Evolutionary conservation across 1,140 invertebrate genomes (phyloP).

Genomic region (Teleogryllus occipitalis): DNA sequence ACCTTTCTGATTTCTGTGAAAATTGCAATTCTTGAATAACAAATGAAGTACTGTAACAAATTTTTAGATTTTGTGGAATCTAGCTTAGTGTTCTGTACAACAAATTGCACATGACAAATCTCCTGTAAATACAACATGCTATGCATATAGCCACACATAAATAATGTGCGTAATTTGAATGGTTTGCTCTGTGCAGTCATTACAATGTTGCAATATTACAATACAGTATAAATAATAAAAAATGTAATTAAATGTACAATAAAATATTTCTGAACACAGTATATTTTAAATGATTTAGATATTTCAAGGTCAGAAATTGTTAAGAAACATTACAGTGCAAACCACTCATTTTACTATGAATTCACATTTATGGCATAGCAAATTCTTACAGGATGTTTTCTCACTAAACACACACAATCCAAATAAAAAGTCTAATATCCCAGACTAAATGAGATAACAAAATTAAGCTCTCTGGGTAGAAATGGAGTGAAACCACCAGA

Average conservation of each 20-base stretch:
- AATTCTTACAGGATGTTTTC: not conserved
- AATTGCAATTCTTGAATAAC: not conserved
- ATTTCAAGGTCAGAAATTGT: too few relatives aligned
- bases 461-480: too few relatives aligned
- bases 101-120: not conserved
- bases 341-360: not conserved
- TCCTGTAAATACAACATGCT: constrained; percentile 1
- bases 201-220: not conserved
- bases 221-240: not conserved
- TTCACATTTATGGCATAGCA: not conserved
- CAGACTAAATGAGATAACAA: too few relatives aligned
- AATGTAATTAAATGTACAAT: not conserved
- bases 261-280: too few relatives aligned
- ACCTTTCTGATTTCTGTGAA: not conserved
- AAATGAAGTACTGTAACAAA: not conserved
- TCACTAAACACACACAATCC: not conserved
- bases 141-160: not conserved
- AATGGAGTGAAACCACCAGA: not conserved
- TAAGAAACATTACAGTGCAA: not conserved
- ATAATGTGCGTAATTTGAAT: not conserved
- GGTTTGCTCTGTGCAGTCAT: not conserved
- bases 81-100: too few relatives aligned
- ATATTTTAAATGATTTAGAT: too few relatives aligned
- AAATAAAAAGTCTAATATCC: not conserved
- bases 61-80: too few relatives aligned